Evolutionary conservation across 2,797 vertebrate genomes (phyloP), one percentile per base, ranked within the genome.

Genomic region (Amphiprion clarkii): DNA sequence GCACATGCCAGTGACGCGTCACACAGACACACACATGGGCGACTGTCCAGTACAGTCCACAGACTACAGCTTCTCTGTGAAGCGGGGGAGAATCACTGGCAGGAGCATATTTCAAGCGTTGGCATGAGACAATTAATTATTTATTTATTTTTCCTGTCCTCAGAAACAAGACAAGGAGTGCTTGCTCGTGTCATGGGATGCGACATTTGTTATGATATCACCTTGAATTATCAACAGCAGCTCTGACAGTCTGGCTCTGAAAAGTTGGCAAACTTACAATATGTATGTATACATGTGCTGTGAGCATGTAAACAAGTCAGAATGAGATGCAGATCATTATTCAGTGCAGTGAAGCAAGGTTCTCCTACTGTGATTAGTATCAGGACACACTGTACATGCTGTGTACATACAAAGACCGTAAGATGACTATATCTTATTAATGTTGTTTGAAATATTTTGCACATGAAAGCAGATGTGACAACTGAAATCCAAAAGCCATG

Each of bases 1-100:
- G 69, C 61, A 64, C 70, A 64, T 36, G 81, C 72, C 81, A 87
- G 65, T 74, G 74, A 83, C 81, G 79, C 25, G 44, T 53, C 67
- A 31, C 44, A 33, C 21, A 48, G 59, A 51, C 63, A 48, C 12
- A 52, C 61, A 40, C 42, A 64, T 49, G 54, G 67, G 54, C 9
- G 57, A 70, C 23, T 59, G 78, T 56, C 14, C 29, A 1, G 54
- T 11, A 36, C 3, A 0, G 8, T 55, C 6, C 12, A 57, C 44
- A 36, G 40, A 39, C 44, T 27, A 51, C 59, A 23, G 17, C 6
- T 17, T 33, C 11, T 67, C 55, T 64, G 61, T 64, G 55, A 62
- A 51, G 25, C 71, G 58, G n/a, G 33, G 16, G 29, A 40, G 27
- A 81, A 13, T 53, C 54, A 27, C 57, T 48, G 70, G 64, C 61